These are phyloP conservation scores for Hafferia zeledoni DNA, from an alignment of 2,797 vertebrate species.

Conservation along the genomic window DNA sequence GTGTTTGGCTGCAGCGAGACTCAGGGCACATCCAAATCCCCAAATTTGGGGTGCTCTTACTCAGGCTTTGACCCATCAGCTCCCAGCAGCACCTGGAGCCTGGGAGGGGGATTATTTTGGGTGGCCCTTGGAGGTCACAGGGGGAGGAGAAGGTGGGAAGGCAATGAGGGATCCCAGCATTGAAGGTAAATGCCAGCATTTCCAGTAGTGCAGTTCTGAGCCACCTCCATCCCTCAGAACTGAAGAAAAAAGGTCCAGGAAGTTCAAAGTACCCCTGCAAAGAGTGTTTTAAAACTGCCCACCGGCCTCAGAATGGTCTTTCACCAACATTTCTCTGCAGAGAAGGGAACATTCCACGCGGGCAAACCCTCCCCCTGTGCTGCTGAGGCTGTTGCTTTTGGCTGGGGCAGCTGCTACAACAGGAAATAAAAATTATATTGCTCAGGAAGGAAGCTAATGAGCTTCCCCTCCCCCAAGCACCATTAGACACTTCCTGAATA, in stretches of 20 bases:
- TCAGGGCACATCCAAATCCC: accelerated
- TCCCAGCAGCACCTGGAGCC: not conserved
- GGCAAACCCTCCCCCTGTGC: conserved; percentile 18
- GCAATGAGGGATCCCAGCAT: not conserved
- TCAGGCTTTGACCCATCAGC: not conserved
- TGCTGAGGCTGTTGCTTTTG: conserved; percentile 61
- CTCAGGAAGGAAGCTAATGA: conserved; percentile 89
- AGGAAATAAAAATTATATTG: conserved; percentile 89
- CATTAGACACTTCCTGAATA: conserved; percentile 92
- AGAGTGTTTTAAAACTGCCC: not conserved
- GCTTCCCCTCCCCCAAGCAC: conserved; percentile 82
- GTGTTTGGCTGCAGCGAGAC: not conserved
- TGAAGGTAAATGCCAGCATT: not conserved
- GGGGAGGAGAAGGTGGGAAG: not conserved
- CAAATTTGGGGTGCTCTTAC: not conserved
- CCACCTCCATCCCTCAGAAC: not conserved
- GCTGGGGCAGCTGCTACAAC: conserved; percentile 80
- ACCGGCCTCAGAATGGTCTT: not conserved
- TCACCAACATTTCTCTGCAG: not conserved
- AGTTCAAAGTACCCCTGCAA: not conserved
- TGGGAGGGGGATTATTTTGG: not conserved
- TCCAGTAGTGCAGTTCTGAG: not conserved
- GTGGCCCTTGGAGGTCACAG: not conserved
- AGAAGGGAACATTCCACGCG: not conserved
- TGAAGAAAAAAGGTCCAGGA: not conserved